Evolutionary conservation across 2,888 invertebrate genomes (phyloP).

Genomic region (Diarsia rubi): DNA sequence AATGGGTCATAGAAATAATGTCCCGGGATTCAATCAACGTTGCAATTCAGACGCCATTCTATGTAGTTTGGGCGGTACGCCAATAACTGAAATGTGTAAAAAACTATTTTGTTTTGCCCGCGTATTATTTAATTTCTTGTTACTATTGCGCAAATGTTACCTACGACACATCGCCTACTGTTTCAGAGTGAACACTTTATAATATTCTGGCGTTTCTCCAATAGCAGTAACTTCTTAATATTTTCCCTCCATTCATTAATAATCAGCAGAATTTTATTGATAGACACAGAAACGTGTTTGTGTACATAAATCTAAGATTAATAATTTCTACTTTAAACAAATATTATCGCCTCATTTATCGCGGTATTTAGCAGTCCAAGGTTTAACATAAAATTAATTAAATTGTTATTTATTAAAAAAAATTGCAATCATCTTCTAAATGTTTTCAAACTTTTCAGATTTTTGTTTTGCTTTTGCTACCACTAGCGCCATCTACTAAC

Average conservation of each 20-base stretch:
- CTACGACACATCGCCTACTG: conserved; percentile 59
- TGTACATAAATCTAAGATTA: conserved; percentile 50
- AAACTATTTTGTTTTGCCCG: conserved; percentile 60
- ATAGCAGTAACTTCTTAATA: conserved; percentile 63
- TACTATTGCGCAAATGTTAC: conserved; percentile 63
- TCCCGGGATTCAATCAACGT: conserved; percentile 65
- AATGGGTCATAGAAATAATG: conserved; percentile 69
- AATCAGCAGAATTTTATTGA: conserved; percentile 65
- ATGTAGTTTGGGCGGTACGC: conserved; percentile 62
- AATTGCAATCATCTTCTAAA: neutral
- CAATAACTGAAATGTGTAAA: conserved; percentile 61
- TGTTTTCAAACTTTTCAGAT: neutral
- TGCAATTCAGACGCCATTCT: conserved; percentile 66
- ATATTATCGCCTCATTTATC: conserved; percentile 23
- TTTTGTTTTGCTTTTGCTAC: conserved; percentile 12
- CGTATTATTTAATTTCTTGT: conserved; percentile 68
- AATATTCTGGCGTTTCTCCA: conserved; percentile 68
- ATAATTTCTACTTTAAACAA: conserved; percentile 31
- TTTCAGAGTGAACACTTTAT: conserved; percentile 58
- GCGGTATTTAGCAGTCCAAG: conserved; percentile 30
- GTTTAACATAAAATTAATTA: conserved; percentile 25
- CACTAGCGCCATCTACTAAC: conserved; percentile 53
- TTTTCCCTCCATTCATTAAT: conserved; percentile 67
- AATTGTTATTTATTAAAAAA: conserved; percentile 36
- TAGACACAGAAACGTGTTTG: conserved; percentile 57